These are phyloP conservation scores for Notamacropus eugenii DNA, from an alignment of 2,797 vertebrate genomes.

Conservation along the genomic window DNA sequence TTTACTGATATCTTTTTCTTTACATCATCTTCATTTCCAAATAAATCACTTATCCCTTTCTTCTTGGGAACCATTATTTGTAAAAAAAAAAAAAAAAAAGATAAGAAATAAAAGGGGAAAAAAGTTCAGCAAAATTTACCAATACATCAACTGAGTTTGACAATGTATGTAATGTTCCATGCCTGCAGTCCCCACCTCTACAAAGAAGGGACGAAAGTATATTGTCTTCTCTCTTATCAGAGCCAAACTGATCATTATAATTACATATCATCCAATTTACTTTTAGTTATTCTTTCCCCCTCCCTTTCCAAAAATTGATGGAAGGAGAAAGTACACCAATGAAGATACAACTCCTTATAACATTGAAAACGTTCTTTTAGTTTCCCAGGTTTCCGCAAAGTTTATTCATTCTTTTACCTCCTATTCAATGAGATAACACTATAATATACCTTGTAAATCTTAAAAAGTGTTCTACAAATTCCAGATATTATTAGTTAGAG, in stretches of 20 bases:
- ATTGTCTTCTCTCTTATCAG: neutral
- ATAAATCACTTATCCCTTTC: neutral
- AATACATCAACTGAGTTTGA: neutral
- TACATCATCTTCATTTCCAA: neutral
- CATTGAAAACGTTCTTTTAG: neutral
- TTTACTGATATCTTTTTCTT: neutral
- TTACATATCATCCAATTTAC: neutral
- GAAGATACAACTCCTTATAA: neutral
- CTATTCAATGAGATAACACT: neutral
- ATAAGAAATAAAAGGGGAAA: neutral
- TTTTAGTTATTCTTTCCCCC: neutral
- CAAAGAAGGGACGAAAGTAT: neutral
- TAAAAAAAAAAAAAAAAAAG: neutral
- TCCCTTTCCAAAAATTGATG: neutral
- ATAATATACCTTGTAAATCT: neutral
- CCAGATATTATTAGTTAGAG: neutral
- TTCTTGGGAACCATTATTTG: neutral
- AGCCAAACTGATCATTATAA: neutral
- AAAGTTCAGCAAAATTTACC: neutral
- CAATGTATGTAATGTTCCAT: neutral
- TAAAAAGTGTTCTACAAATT: neutral
- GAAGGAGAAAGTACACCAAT: neutral
- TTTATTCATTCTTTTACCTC: conserved; percentile 1
- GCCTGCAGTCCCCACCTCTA: neutral
- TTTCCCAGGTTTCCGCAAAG: conserved; percentile 47